phyloP scores from a whole-genome alignment of 2,888 invertebrate genomes.

The Mythimna loreyi region DNA sequence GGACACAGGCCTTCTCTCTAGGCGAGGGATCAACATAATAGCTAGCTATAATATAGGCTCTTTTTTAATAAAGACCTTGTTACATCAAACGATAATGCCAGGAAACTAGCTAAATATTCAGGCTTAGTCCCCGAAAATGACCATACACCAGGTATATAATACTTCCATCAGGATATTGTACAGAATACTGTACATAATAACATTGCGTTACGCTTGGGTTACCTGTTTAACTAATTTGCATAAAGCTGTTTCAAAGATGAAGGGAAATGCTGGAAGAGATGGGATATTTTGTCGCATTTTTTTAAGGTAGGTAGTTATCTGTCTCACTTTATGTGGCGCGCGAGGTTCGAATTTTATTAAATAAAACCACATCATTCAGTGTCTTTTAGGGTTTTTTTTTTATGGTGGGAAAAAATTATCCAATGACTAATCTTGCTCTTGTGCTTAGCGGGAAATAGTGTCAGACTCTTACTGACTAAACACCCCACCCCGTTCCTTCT shows the following conservation, averaged over 20 bases:
- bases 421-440: no score
- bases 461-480: no score
- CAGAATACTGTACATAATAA: conserved; percentile 56
- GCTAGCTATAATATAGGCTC: neutral
- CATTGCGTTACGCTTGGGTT: conserved; percentile 58
- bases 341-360: neutral
- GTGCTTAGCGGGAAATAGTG: no score
- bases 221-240: conserved; percentile 66
- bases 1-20: no score
- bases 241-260: conserved; percentile 53
- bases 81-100: conserved; percentile 9
- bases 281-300: neutral
- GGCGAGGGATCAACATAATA: conserved; percentile 27
- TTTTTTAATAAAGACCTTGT: conserved; percentile 23
- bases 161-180: conserved; percentile 45
- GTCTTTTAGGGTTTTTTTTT: no score
- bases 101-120: conserved; percentile 18
- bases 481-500: no score
- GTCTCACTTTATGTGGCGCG: neutral
- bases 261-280: conserved; percentile 40
- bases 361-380: neutral
- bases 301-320: neutral
- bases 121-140: conserved; percentile 44
- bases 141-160: conserved; percentile 54
- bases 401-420: no score